Base-by-base conservation (phyloP, 2,113 vertebrate species). In the Vimba vimba region DNA sequence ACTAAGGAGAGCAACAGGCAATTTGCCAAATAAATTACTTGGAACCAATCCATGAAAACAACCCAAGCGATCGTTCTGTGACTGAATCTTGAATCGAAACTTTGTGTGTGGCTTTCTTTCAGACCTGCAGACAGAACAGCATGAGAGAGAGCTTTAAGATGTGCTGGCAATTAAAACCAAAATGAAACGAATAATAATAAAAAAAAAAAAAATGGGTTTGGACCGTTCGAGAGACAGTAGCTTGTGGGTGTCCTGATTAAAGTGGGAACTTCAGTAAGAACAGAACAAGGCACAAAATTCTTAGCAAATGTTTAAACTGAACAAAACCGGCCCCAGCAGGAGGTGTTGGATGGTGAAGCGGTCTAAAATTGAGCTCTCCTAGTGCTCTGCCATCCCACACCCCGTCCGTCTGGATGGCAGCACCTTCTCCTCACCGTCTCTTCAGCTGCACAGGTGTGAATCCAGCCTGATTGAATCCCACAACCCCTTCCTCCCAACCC, bases 211-310 rank as follows among this genome's bases (percentile, higher is more conserved):
- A 76, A 82, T 87, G 87, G 87, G 77, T 86, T 90, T 89, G 88
- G 84, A 90, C 90, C 85, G 91, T 86, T 84, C 86, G 87, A 52
- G 68, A 89, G 92, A 91, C 91, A 83, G 87, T 88, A 89, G 83
- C 69, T 86, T 52, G 81, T 86, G 85, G 85, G 88, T 87, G 79
- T 86, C 62, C 66, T 57, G 88, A 86, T 68, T 79, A 73, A 87
- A 91, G 91, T 86, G 83, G 90, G 76, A 84, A 86, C 73, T 84
- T 85, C 82, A 9, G 92, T 94, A 94, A 96, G 93, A 94, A 96
- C 94, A 94, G 95, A 98, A 97, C 97, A 98, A 98, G 97, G 97
- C 97, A 99, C 97, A 97, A 96, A 97, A 97, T 97, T 96, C 95
- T 97, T 97, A 97, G 96, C 95, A 95, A 94, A 98, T 96, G 95